Conservation (phyloP, 2,797 vertebrate species). For the Orientallactaga sibirica region DNA sequence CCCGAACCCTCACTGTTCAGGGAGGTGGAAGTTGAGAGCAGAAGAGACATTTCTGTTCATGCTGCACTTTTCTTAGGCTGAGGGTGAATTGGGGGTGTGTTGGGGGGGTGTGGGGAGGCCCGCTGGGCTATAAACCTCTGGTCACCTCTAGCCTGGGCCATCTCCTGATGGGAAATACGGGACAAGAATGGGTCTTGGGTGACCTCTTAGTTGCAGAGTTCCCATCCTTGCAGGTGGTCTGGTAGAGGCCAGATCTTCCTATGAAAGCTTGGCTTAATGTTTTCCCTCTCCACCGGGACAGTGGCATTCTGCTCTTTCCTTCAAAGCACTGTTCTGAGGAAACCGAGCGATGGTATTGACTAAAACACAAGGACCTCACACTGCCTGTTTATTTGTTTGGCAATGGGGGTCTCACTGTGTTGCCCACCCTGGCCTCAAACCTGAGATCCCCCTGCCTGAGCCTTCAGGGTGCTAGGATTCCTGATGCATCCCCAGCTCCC, state of each 20-base stretch:
- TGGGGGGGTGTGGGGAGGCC: background rate
- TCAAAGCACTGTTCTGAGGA: background rate
- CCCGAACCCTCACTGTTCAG: rapidly evolving
- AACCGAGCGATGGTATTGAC: background rate
- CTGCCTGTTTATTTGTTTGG: background rate
- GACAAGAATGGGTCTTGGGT: background rate
- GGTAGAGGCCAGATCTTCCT: no score
- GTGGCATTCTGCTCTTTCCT: background rate
- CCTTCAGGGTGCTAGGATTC: background rate
- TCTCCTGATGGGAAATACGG: background rate
- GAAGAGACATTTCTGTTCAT: no score
- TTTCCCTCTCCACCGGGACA: background rate
- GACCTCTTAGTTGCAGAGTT: background rate
- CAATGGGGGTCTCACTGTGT: background rate
- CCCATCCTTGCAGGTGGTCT: no score
- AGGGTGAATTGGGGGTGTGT: no score
- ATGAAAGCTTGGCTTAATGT: background rate
- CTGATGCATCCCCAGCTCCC: background rate
- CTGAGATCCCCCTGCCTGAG: background rate
- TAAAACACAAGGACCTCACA: background rate
- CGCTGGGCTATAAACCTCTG: background rate
- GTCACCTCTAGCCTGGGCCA: background rate
- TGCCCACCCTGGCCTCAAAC: background rate
- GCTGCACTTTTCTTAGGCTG: rapidly evolving
- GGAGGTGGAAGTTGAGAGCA: background rate